A percentile compares a stretch with the other conserved stretches of the same genome.
Evolutionary conservation across 1,140 invertebrate genomes (phyloP).

Genomic region (Temnothorax longispinosus): DNA sequence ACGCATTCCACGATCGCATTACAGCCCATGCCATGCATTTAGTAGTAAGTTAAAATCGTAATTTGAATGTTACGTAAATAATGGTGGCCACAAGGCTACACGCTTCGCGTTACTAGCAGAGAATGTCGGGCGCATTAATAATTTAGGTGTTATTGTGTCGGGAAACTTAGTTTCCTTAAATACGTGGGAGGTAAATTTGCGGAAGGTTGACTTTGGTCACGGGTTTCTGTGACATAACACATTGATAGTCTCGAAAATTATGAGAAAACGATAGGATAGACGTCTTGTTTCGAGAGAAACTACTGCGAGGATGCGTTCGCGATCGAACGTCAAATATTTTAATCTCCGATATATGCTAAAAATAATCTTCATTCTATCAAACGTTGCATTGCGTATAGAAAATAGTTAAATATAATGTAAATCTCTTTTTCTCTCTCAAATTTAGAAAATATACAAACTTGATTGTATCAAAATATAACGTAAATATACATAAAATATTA

Average conservation of each 20-base stretch:
- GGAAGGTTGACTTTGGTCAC: neutral
- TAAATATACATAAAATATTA: neutral
- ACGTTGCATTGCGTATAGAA: neutral
- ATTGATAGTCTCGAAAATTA: neutral
- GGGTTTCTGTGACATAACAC: neutral
- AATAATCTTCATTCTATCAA: neutral
- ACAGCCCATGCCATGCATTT: neutral
- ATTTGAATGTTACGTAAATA: constrained; percentile 46
- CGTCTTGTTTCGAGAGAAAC: neutral
- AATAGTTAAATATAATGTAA: neutral
- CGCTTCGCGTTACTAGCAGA: neutral
- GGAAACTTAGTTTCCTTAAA: constrained; percentile 16
- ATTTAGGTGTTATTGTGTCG: constrained; percentile 46
- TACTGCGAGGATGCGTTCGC: neutral
- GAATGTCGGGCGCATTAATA: constrained; percentile 28
- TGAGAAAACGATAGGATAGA: neutral
- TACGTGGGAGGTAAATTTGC: constrained; percentile 6
- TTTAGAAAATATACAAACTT: neutral
- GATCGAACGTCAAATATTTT: neutral
- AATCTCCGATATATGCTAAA: neutral
- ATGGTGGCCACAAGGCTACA: neutral
- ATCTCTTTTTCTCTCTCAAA: neutral
- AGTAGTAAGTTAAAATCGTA: neutral
- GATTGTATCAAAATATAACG: neutral
- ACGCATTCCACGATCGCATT: neutral